These are phyloP conservation scores for Amphiprion clarkii DNA, from an alignment of 2,797 vertebrate species.

Conservation along the genomic window DNA sequence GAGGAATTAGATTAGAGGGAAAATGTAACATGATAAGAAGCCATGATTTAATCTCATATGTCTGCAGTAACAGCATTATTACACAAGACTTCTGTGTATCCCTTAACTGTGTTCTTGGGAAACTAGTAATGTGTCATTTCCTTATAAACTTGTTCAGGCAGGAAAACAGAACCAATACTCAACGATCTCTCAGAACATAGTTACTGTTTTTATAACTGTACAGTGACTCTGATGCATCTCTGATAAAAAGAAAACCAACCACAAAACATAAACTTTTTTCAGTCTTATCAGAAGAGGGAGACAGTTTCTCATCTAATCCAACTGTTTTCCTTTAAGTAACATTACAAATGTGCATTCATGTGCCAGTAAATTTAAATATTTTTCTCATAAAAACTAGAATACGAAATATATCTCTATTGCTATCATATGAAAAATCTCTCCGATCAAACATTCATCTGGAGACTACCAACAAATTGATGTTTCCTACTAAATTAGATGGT, in stretches of 20 bases:
- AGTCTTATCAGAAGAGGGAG: neutral
- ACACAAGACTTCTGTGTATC: slow-evolving; percentile 14
- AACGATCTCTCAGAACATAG: neutral
- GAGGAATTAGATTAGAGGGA: slow-evolving; percentile 24
- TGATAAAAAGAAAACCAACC: neutral
- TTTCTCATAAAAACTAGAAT: slow-evolving; percentile 21
- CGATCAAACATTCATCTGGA: slow-evolving; percentile 19
- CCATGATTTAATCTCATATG: slow-evolving; percentile 32
- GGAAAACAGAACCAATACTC: slow-evolving; percentile 3
- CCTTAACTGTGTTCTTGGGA: slow-evolving; percentile 14
- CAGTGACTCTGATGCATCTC: neutral
- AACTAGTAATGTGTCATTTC: slow-evolving; percentile 21
- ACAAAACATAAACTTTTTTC: neutral
- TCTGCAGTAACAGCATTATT: slow-evolving; percentile 12
- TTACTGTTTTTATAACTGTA: slow-evolving; percentile 10
- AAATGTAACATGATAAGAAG: slow-evolving; percentile 36
- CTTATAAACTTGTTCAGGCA: slow-evolving; percentile 20
- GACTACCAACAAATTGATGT: slow-evolving; percentile 1
- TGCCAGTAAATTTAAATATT: slow-evolving; percentile 15
- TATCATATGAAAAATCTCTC: neutral
- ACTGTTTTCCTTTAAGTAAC: neutral
- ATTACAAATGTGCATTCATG: slow-evolving; percentile 15
- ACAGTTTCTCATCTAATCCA: neutral
- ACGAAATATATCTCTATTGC: slow-evolving; percentile 20
- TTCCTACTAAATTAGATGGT: slow-evolving; percentile 9